Evolutionary conservation across 2,888 invertebrate species (phyloP).

Genomic region (Tachina grossa): DNA sequence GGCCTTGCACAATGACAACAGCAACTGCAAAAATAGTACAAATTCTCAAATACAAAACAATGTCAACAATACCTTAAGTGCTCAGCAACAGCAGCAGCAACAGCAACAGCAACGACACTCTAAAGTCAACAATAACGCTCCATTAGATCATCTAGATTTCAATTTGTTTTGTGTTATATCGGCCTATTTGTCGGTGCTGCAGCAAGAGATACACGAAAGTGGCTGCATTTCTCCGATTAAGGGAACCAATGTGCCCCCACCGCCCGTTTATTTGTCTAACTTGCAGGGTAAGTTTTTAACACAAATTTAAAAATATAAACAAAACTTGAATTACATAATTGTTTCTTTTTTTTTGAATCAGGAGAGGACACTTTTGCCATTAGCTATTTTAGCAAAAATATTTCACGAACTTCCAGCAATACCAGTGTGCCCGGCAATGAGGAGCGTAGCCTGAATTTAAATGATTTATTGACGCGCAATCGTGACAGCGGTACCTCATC

Average conservation of each 20-base stretch:
- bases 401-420: slow-evolving; percentile 81
- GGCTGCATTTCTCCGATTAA: slow-evolving; percentile 83
- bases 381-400: slow-evolving; percentile 79
- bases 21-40: slow-evolving; percentile 72
- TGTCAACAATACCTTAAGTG: slow-evolving; percentile 21
- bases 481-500: slow-evolving; percentile 83
- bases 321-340: neutral
- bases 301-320: neutral
- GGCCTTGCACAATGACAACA: slow-evolving; percentile 73
- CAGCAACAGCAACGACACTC: slow-evolving; percentile 59
- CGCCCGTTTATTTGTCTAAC: slow-evolving; percentile 82
- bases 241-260: slow-evolving; percentile 83
- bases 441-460: slow-evolving; percentile 76
- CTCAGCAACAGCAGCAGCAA: slow-evolving; percentile 50
- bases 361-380: slow-evolving; percentile 76
- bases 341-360: slow-evolving; percentile 23
- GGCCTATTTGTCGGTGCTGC: slow-evolving; percentile 82
- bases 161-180: slow-evolving; percentile 83
- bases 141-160: slow-evolving; percentile 78
- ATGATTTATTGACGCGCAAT: slow-evolving; percentile 78
- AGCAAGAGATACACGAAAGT: slow-evolving; percentile 83
- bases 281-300: slow-evolving; percentile 77
- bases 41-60: slow-evolving; percentile 61
- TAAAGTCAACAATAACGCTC: slow-evolving; percentile 33
- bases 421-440: slow-evolving; percentile 80